Conservation (phyloP, 2,113 vertebrate species). For the Promerops cafer region DNA sequence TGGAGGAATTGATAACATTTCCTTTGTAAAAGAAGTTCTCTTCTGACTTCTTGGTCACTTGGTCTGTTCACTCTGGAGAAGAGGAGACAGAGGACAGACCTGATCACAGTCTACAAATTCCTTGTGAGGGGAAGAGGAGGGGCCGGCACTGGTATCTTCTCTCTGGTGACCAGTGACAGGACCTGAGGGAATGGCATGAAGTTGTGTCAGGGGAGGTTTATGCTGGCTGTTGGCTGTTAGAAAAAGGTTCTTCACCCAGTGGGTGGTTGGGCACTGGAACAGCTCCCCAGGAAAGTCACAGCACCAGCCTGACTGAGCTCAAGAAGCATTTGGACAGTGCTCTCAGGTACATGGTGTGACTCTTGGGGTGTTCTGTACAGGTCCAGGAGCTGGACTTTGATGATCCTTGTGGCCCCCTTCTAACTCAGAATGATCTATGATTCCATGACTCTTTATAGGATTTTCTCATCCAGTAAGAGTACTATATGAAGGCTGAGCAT, state of each 20-base stretch:
- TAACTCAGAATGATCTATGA: background rate
- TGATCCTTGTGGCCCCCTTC: background rate
- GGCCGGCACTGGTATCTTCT: background rate
- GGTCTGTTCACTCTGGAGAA: background rate
- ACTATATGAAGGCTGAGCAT: background rate
- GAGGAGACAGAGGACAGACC: background rate
- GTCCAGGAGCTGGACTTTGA: background rate
- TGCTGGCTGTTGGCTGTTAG: background rate
- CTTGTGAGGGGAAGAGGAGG: background rate
- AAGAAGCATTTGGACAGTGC: background rate
- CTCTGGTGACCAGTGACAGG: background rate
- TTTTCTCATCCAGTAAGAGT: background rate
- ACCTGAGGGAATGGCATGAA: background rate
- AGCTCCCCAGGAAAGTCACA: background rate
- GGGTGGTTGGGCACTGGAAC: background rate
- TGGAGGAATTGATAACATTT: background rate
- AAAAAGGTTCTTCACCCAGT: background rate
- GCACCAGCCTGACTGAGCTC: background rate
- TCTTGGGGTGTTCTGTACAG: background rate
- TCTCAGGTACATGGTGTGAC: background rate
- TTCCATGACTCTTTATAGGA: background rate
- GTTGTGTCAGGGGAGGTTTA: background rate
- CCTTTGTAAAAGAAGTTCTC: background rate
- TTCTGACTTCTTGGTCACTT: background rate
- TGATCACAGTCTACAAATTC: background rate